Evolutionary conservation across 2,113 vertebrate genomes (phyloP), one percentile per base, ranked within the genome.

Genomic region (Zonotrichia leucophrys): DNA sequence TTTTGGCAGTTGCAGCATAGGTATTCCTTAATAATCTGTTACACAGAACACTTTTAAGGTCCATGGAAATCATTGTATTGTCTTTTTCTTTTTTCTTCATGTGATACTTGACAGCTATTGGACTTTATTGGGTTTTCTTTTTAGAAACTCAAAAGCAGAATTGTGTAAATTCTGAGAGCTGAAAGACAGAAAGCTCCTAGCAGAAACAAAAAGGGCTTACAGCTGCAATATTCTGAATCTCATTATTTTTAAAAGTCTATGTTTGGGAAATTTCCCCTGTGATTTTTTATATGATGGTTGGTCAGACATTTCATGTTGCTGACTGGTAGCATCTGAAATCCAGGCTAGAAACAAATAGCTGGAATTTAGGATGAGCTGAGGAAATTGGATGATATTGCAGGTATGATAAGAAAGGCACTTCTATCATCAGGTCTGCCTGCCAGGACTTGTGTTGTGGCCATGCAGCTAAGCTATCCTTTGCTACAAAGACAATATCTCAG

Each of bases 321-420:
- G 30, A 70, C 39, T 63, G 33, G 28, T 55, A 23, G 9, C 35
- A 53, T 67, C 33, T 77, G 46, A 94, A 91, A 78, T 15, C 12
- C 60, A 80, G 27, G 59, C 20, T 47, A 8, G 33, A 85, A 75
- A 63, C 19, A 64, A 79, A 59, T 24, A 93, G 2, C 20, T 85
- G 53, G 35, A 68, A 79, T 90, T 75, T 67, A 69, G 77, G 52
- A 50, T 47, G 16, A 80, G 12, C 24, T 39, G 15, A 68, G 9
- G n/a, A 80, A 73, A 44, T 18, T 0, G 0, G 39, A 83, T 22
- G 12, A 42, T 9, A 72, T 9, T 4, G 10, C 14, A 37, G 0
- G 1, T 30, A 17, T 4, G 3, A 64, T 55, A 68, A 86, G 44
- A 72, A 63, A 87, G 27, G 20, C 27, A 59, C 12, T 86, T 85